Conservation (phyloP, 2,113 vertebrate species). For the Nannospalax galili region DNA sequence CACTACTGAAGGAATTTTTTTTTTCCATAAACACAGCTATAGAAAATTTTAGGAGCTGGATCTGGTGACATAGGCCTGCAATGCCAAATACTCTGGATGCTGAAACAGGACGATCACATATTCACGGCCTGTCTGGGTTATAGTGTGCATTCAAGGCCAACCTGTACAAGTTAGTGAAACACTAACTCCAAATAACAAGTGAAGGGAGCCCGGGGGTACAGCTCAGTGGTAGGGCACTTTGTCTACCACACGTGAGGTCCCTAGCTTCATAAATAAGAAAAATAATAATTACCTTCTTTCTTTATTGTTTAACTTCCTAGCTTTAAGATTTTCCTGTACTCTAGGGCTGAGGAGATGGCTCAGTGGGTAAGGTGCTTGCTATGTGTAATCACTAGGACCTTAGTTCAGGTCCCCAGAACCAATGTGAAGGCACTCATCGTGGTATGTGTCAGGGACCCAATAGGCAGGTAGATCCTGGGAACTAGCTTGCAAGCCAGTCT, state of each 20-base stretch:
- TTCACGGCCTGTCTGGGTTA: neutral
- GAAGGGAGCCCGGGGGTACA: neutral
- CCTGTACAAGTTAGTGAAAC: neutral
- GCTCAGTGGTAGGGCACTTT: neutral
- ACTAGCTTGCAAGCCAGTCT: too few species aligned
- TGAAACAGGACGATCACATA: too few species aligned
- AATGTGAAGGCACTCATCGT: too few species aligned
- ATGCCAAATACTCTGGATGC: neutral
- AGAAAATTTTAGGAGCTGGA: constrained; percentile 43
- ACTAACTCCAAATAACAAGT: neutral
- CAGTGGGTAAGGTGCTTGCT: too few species aligned
- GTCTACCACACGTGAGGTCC: too few species aligned
- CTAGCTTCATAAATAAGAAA: too few species aligned
- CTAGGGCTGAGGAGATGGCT: too few species aligned
- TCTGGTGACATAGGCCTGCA: constrained; percentile 2
- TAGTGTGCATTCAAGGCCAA: too few species aligned
- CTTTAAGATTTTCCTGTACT: constrained; percentile 25
- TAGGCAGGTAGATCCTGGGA: too few species aligned
- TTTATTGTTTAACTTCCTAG: constrained; percentile 46
- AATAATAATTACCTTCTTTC: neutral
- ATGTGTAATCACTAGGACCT: too few species aligned
- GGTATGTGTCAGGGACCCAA: too few species aligned
- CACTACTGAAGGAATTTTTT: neutral
- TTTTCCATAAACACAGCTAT: constrained; percentile 41
- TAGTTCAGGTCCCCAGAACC: too few species aligned